Percentiles rank a stretch among this genome's conserved stretches.
phyloP scores from a whole-genome alignment of 2,113 vertebrate species.

The Etheostoma spectabile region DNA sequence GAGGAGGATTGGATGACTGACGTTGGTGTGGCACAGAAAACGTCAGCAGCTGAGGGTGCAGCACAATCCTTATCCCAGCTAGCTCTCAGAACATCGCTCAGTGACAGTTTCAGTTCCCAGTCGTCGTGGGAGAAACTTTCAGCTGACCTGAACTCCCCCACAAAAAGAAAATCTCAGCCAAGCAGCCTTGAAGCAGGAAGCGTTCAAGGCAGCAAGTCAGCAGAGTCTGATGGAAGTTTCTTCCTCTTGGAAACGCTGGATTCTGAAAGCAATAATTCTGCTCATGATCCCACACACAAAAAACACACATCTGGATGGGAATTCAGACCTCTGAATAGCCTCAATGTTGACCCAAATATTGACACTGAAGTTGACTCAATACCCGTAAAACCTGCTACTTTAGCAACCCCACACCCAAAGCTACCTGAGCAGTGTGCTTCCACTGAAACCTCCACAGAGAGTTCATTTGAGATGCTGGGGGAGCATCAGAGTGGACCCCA shows the following conservation, averaged over 20 bases:
- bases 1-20: slow-evolving; percentile 8
- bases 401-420: slow-evolving; percentile 6
- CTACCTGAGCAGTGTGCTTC: slow-evolving; percentile 23
- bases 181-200: slow-evolving; percentile 29
- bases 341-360: not conserved
- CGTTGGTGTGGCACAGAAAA: not conserved
- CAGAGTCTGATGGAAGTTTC: slow-evolving; percentile 53
- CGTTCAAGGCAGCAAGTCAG: slow-evolving; percentile 7
- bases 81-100: slow-evolving; percentile 48
- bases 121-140: slow-evolving; percentile 84
- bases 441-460: slow-evolving; percentile 58
- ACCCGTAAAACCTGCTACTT: not conserved
- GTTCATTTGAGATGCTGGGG: slow-evolving; percentile 69
- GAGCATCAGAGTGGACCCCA: slow-evolving; percentile 2
- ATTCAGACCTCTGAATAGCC: not conserved
- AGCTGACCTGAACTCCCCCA: slow-evolving; percentile 26
- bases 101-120: slow-evolving; percentile 72
- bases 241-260: slow-evolving; percentile 46
- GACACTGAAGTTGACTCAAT: slow-evolving; percentile 9
- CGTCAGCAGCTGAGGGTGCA: not conserved
- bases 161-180: slow-evolving; percentile 18
- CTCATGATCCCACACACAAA: not conserved
- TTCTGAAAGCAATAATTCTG: slow-evolving; percentile 25
- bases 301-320: not conserved
- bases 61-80: slow-evolving; percentile 56